Percentiles rank a stretch among this genome's conserved stretches.
Evolutionary conservation across 2,113 vertebrate genomes (phyloP).

Genomic region (Telmatochromis sp.): DNA sequence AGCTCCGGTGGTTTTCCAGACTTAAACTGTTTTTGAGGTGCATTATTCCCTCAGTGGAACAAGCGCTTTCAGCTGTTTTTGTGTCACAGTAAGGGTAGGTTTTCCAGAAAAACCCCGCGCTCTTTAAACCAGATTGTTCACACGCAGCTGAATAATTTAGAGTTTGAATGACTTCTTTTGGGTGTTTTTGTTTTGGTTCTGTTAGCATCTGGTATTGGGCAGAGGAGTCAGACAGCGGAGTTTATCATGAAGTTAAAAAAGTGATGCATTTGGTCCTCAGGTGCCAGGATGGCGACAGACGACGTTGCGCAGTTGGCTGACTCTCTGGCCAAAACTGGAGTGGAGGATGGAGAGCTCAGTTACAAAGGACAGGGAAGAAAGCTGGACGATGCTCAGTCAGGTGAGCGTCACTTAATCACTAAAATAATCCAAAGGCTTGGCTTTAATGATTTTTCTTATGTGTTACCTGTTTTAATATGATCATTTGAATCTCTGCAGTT

Average conservation of each 20-base stretch:
- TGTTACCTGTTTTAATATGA: background rate
- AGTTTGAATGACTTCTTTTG: background rate
- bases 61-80: background rate
- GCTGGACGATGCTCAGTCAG: slow-evolving; percentile 87
- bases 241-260: background rate
- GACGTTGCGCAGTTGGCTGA: slow-evolving; percentile 83
- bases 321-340: slow-evolving; percentile 86
- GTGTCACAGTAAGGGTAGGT: background rate
- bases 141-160: background rate
- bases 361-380: slow-evolving; percentile 93
- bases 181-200: background rate
- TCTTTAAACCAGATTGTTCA: background rate
- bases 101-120: background rate
- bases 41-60: background rate
- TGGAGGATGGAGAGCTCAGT: slow-evolving; percentile 85
- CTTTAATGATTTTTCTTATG: background rate
- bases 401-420: slow-evolving; percentile 63
- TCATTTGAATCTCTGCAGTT: slow-evolving; percentile 51
- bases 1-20: background rate
- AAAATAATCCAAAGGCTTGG: background rate
- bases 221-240: background rate
- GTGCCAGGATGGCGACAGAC: slow-evolving; percentile 84
- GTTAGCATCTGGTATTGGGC: background rate
- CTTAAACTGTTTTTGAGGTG: background rate
- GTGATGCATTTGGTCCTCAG: slow-evolving; percentile 1